These are phyloP conservation scores for Lepidocolaptes lacrymiger DNA, from an alignment of 2,797 vertebrate species.

Conservation along the genomic window DNA sequence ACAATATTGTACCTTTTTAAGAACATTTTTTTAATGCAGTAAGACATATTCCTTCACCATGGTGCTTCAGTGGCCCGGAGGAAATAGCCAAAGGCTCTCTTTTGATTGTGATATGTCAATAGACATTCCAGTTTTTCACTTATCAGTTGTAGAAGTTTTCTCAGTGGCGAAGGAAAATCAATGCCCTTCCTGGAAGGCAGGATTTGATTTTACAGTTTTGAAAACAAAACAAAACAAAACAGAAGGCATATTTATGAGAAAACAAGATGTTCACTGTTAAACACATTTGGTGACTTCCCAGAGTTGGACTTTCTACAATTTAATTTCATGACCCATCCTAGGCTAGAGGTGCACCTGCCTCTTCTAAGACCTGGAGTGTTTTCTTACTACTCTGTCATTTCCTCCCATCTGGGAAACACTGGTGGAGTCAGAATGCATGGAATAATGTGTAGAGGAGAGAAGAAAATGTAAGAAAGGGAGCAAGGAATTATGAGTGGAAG, in stretches of 20 bases:
- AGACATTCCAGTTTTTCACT: neutral
- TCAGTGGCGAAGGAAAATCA: neutral
- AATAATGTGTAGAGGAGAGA: neutral
- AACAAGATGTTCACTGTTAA: neutral
- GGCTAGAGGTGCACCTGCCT: neutral
- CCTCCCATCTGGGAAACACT: neutral
- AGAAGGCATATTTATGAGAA: neutral
- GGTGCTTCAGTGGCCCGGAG: neutral
- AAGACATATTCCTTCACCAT: neutral
- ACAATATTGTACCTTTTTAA: neutral
- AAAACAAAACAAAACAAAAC: neutral
- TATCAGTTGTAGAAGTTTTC: neutral
- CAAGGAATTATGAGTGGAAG: neutral
- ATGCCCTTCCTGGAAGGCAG: neutral
- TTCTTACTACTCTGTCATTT: neutral
- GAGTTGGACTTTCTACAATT: neutral
- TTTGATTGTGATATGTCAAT: neutral
- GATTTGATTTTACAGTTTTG: neutral
- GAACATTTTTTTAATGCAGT: neutral
- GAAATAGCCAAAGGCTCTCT: neutral
- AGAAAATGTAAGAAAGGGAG: neutral
- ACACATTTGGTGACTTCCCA: neutral
- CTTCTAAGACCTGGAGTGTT: neutral
- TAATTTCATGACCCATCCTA: neutral
- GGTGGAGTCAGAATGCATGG: neutral